These are phyloP conservation scores for Drosophila nasuta DNA, from an alignment of 1,140 invertebrate species.

Conservation along the genomic window DNA sequence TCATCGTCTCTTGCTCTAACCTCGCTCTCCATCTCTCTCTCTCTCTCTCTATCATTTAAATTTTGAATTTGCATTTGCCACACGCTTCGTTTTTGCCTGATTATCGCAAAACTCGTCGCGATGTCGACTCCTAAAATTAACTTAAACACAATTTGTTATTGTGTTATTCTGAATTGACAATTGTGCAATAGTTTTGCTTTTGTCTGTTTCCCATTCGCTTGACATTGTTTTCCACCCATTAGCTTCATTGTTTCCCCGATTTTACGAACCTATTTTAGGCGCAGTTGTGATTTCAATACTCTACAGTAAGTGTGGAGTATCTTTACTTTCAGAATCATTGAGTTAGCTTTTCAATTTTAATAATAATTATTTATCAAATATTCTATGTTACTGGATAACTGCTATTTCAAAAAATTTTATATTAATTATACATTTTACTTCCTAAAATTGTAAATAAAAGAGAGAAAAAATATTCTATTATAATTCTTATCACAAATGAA, in stretches of 20 bases:
- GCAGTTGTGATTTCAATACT: too few species aligned
- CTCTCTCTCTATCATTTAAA: neutral
- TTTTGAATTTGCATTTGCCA: slow-evolving; percentile 36
- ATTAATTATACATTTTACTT: too few species aligned
- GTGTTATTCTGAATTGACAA: slow-evolving; percentile 10
- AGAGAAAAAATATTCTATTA: too few species aligned
- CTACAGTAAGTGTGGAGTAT: too few species aligned
- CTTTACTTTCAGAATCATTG: too few species aligned
- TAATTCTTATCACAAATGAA: too few species aligned
- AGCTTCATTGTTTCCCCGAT: slow-evolving; percentile 8
- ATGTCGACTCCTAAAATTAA: slow-evolving; percentile 24
- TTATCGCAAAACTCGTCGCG: slow-evolving; percentile 19
- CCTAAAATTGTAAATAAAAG: too few species aligned
- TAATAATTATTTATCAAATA: too few species aligned
- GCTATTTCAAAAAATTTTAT: too few species aligned
- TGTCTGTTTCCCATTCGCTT: slow-evolving; percentile 19
- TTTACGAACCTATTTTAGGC: neutral
- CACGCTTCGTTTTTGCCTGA: slow-evolving; percentile 29
- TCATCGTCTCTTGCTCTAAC: neutral
- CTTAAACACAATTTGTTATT: slow-evolving; percentile 15
- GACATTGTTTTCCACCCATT: too few species aligned
- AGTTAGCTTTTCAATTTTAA: too few species aligned
- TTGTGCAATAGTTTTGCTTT: slow-evolving; percentile 20
- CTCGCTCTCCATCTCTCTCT: neutral
- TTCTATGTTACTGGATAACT: too few species aligned